Conservation (phyloP, 1,140 invertebrate genomes). For the Nomia melanderi region DNA sequence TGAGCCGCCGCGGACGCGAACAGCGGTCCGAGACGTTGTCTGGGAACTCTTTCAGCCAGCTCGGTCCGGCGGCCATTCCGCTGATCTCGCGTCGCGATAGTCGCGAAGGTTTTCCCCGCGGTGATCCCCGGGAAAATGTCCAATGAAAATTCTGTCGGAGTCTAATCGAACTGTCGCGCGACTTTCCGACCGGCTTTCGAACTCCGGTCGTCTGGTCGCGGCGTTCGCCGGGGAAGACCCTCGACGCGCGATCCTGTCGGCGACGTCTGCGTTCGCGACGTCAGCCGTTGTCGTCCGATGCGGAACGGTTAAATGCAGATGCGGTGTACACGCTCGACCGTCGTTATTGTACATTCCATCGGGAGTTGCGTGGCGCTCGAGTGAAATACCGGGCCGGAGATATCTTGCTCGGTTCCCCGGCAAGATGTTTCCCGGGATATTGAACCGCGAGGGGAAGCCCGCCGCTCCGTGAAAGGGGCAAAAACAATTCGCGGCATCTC, state of each 20-base stretch:
- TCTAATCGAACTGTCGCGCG: no score
- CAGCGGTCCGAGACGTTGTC: conserved; percentile 9
- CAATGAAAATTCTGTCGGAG: background rate
- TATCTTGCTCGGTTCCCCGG: conserved; percentile 13
- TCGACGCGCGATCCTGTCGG: no score
- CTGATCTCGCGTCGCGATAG: conserved; percentile 1
- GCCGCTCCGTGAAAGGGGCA: background rate
- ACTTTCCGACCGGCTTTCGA: no score
- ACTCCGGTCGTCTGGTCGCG: no score
- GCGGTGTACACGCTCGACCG: background rate
- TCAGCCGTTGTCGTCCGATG: no score
- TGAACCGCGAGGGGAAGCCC: no score
- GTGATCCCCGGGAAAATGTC: background rate
- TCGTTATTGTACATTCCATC: conserved; percentile 63
- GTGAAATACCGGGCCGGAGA: conserved; percentile 64
- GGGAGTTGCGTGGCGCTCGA: conserved; percentile 50
- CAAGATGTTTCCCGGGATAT: background rate
- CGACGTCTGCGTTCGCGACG: no score
- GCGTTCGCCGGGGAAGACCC: no score
- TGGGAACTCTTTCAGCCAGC: background rate
- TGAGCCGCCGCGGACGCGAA: conserved; percentile 9
- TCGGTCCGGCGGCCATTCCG: background rate
- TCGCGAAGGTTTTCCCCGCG: background rate
- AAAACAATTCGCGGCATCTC: background rate
- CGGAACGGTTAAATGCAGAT: no score